Base-by-base conservation (phyloP, 2,888 invertebrate genomes). In the Formica aserva region DNA sequence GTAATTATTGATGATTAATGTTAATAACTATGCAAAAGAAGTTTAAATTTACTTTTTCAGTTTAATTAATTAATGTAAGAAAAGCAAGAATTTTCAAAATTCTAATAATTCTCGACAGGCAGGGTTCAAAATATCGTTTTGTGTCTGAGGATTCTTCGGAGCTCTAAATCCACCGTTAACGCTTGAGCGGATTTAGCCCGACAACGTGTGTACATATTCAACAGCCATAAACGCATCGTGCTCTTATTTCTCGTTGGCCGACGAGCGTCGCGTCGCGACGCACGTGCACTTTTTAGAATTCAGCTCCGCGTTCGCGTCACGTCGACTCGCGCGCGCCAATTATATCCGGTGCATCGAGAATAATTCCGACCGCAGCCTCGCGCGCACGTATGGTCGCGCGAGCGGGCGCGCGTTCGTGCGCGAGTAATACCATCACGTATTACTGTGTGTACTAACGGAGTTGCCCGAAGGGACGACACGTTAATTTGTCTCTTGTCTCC, bases 401-500 rank as follows among this genome's bases (percentile, higher is more conserved):
- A 72, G 55, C 38, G 63, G 11, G 63, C 82, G 82, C 76, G 77
- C 66, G 45, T 76, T 60, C 82, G 77, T 82, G 66, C 82, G 77
- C 66, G 82, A 26, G 77, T 82, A 82, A 82, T 66, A 82, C 45
- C 82, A 76, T 82, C 82, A 83, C 67, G 83, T 80, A 71, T 80
- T 63, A 80, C 80, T 48, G 55, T 83, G 52, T 71, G 83, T 83
- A 65, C 77, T 52, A 22, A 60, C 67, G 60, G 69, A 77, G 67
- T 69, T 67, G 76, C 82, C 80, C 63, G 65, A 71, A 74, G 71
- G 74, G 71, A 78, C 82, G 78, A 63, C 82, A 75, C 86, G 74
- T 62, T 76, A 74, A 86, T 82, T 85, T 82, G 76, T 85, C 85
- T 85, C 83, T 85, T 83, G 85, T 85, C 83, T 83, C 77, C 85